Evolutionary conservation across 2,797 vertebrate genomes (phyloP), one percentile per base, ranked within the genome.

Genomic region (Bradypodion ventrale): DNA sequence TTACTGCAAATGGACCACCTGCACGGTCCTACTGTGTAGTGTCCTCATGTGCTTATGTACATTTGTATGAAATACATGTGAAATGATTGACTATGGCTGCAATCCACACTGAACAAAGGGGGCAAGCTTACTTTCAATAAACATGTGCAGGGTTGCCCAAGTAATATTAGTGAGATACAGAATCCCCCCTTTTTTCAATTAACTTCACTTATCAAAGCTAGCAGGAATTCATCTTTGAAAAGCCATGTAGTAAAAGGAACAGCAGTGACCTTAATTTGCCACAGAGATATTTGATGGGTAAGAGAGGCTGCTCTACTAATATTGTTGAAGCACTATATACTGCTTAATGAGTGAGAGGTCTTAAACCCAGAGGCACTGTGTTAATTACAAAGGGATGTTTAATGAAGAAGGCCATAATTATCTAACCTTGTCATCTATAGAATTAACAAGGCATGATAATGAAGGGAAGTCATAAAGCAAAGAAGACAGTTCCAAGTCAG

Each of bases 331-430:
- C 87, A 74, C 86, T 90, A 85, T 84, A 77, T 35, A 32, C 85
- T 89, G 89, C 87, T 91, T 95, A 96, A 94, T 92, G 91, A 94
- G 92, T 92, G 91, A 89, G 91, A 91, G 93, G 86, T 89, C 94
- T 93, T 74, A 87, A 93, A 91, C 92, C 90, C 91, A 92, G 75
- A 89, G 94, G 89, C 90, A 88, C 89, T n/a, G 2, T 63, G 25
- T 93, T 96, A 95, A 96, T 96, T 94, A 95, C 89, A 93, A 94
- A 93, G 90, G 87, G 49, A 77, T 94, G 91, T 94, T 96, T 94
- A 95, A 90, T 92, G 88, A 92, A 87, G 90, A 87, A 90, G 69
- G 65, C 70, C 40, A 85, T 87, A 81, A 84, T 94, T 92, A 93
- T 90, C 90, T 92, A 93, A 89, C 89, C 87, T 80, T 83, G 88